A percentile compares a stretch with the other conserved stretches of the same genome.
Conservation (phyloP, 2,888 invertebrate species). For the Hipparchia semele region DNA sequence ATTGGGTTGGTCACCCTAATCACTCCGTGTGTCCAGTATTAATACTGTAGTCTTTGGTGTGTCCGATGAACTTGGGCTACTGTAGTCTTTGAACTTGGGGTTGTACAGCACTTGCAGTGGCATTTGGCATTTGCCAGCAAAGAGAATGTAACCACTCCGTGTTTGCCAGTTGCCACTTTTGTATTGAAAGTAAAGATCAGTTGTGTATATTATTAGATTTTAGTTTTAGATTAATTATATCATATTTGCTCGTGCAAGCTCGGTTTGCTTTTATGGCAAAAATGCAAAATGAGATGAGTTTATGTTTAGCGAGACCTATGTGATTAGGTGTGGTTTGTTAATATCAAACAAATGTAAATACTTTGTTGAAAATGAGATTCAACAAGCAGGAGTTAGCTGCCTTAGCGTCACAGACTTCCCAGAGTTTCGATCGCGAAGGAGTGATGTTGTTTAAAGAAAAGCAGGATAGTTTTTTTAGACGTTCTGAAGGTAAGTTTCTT, state of each 20-base stretch:
- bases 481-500: conserved; percentile 91
- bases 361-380: conserved; percentile 88
- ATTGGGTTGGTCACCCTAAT: too few relatives aligned
- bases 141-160: too few relatives aligned
- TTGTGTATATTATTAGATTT: not conserved
- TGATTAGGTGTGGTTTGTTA: conserved; percentile 37
- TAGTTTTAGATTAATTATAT: not conserved
- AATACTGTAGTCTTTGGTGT: too few relatives aligned
- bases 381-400: conserved; percentile 94
- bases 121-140: too few relatives aligned
- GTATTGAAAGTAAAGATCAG: too few relatives aligned
- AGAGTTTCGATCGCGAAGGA: conserved; percentile 96
- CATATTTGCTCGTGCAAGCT: not conserved
- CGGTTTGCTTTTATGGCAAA: not conserved
- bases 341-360: conserved; percentile 31
- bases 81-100: too few relatives aligned
- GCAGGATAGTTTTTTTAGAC: conserved; percentile 95
- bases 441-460: conserved; percentile 92
- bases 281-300: conserved; percentile 13
- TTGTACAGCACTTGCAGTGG: too few relatives aligned
- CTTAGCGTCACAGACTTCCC: conserved; percentile 92
- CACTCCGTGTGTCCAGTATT: too few relatives aligned
- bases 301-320: conserved; percentile 9
- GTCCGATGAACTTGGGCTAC: too few relatives aligned
- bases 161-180: too few relatives aligned